Base-by-base conservation (phyloP, 2,888 invertebrate genomes). In the Eupithecia exiguata region DNA sequence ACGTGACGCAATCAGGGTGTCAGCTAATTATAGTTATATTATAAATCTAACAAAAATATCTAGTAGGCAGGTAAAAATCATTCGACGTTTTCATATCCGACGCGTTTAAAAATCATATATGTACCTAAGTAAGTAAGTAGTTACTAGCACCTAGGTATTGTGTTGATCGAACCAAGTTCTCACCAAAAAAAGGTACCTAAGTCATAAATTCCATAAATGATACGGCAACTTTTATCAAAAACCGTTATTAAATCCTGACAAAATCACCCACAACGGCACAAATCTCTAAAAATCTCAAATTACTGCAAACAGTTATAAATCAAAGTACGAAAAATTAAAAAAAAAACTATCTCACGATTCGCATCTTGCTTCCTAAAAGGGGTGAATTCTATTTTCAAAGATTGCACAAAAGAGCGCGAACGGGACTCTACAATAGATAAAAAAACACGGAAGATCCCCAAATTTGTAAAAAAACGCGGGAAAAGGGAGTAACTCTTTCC, bases 291-390 rank as follows among this genome's bases (percentile, higher is more conserved):
- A 91, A 80, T 93, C 91, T 94, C 92, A 94, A 94, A 94, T 94
- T 93, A 94, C 94, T 87, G 85, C 90, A 94, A 94, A 94, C 94
- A 94, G 90, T 89, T 88, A 94, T 94, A 94, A 94, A 93, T 94
- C 94, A 93, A 89, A 86, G 81, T 83, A 82, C 79, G 82, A 86
- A 89, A 87, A 82, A 80, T 68, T 46, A 78, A 83, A 88, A 92
- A 78, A 91, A 91, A 89, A 90, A 91, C 82, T 92, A 93, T 94
- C 93, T 93, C 94, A 93, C 94, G 92, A 87, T 88, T 89, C 83
- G 83, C 84, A 89, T 91, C 92, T 75, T 78, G 85, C 89, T 92
- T 91, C 90, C 90, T 85, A 89, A 93, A 93, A 93, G 93, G 94
- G 93, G 92, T 92, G 92, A 92, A 89, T 84, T 88, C 72, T 84